Conservation (phyloP, 2,113 vertebrate genomes). For the Nibea albiflora region DNA sequence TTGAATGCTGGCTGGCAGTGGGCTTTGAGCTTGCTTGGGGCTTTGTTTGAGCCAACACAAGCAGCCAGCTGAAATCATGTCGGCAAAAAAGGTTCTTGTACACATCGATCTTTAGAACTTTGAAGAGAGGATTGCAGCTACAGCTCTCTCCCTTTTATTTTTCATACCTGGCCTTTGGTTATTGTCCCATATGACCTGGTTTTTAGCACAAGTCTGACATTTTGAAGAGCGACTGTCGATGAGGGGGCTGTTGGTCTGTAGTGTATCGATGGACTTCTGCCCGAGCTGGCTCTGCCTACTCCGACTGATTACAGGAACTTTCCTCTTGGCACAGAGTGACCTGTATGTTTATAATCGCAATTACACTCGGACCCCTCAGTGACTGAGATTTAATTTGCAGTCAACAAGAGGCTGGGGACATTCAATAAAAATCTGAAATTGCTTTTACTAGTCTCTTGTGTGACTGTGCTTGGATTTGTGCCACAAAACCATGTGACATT, state of each 20-base stretch:
- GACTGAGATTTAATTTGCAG: constrained; percentile 61
- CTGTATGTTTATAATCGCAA: constrained; percentile 56
- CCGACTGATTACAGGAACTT: constrained; percentile 56
- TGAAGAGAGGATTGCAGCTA: neutral
- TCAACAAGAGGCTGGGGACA: constrained; percentile 40
- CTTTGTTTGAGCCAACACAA: neutral
- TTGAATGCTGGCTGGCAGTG: neutral
- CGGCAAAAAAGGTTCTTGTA: neutral
- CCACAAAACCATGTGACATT: constrained; percentile 17
- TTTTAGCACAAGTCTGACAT: neutral
- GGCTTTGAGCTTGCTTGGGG: neutral
- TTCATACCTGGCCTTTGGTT: neutral
- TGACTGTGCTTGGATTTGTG: constrained; percentile 5
- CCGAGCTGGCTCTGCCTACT: constrained; percentile 14
- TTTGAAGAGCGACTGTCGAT: neutral
- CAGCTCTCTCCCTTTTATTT: neutral
- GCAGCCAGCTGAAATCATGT: neutral
- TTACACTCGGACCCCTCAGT: constrained; percentile 46
- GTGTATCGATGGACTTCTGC: constrained; percentile 23
- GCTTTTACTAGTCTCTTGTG: constrained; percentile 31
- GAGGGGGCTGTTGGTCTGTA: neutral
- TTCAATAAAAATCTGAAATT: constrained; percentile 53
- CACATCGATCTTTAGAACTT: neutral
- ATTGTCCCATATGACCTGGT: neutral
- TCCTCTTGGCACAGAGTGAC: constrained; percentile 51